These are phyloP conservation scores for Neodiprion lecontei DNA, from an alignment of 1,140 invertebrate genomes.

Conservation along the genomic window DNA sequence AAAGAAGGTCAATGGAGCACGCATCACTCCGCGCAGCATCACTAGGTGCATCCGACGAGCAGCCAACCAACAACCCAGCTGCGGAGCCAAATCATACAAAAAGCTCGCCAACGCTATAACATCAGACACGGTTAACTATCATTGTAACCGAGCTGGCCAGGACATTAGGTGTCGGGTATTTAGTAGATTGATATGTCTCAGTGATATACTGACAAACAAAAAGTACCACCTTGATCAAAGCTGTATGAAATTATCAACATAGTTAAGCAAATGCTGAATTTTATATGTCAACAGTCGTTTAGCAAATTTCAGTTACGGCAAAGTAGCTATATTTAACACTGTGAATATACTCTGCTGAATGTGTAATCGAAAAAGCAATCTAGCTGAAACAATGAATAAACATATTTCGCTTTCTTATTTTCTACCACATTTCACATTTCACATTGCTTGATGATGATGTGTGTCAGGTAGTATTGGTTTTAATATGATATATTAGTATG, in stretches of 20 bases:
- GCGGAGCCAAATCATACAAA: slow-evolving; percentile 74
- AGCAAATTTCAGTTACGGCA: neutral
- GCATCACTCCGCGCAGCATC: slow-evolving; percentile 79
- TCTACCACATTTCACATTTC: too few species aligned
- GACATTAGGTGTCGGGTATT: neutral
- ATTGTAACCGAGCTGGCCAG: slow-evolving; percentile 1
- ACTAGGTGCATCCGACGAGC: slow-evolving; percentile 76
- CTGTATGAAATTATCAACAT: neutral
- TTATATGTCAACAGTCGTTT: neutral
- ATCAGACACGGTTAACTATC: slow-evolving; percentile 40
- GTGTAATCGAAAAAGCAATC: neutral
- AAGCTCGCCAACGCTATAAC: slow-evolving; percentile 73
- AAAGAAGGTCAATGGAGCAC: slow-evolving; percentile 81
- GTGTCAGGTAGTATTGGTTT: too few species aligned
- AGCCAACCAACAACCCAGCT: slow-evolving; percentile 76
- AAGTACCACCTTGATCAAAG: neutral
- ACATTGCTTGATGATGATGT: too few species aligned
- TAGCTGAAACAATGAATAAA: too few species aligned
- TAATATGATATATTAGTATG: too few species aligned
- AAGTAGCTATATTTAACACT: neutral
- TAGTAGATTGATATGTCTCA: neutral
- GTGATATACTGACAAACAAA: neutral
- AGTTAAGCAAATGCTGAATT: neutral
- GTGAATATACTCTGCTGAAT: neutral
- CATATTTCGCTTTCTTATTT: too few species aligned